phyloP scores from a whole-genome alignment of 2,113 vertebrate genomes.

The Prionailurus viverrinus region DNA sequence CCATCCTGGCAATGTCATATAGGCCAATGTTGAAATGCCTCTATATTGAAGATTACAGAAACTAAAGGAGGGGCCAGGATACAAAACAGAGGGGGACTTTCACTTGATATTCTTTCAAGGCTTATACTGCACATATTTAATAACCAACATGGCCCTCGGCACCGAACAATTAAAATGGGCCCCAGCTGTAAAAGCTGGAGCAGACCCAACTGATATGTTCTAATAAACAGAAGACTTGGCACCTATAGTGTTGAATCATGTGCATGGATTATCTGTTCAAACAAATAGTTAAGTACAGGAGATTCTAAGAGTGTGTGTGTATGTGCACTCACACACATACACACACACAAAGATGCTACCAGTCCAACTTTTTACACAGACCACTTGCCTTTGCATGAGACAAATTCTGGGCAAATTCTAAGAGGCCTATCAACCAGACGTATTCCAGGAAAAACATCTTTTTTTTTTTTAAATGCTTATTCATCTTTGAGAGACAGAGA shows the following conservation, averaged over 20 bases:
- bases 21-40: neutral
- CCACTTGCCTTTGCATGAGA: neutral
- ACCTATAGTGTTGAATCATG: neutral
- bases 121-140: neutral
- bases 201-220: neutral
- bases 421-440: neutral
- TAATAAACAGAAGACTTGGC: neutral
- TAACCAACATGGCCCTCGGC: neutral
- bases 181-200: neutral
- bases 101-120: neutral
- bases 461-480: too few species aligned
- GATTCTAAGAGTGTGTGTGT: neutral
- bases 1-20: neutral
- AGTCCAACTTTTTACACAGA: neutral
- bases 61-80: neutral
- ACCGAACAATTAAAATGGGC: neutral
- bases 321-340: too few species aligned
- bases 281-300: neutral
- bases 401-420: constrained; percentile 1
- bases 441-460: neutral
- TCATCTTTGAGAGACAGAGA: too few species aligned
- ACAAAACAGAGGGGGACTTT: neutral
- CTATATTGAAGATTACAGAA: neutral
- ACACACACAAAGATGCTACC: neutral
- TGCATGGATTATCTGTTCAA: neutral